These are phyloP conservation scores for Parauchenoglanis punctatus DNA, from an alignment of 2,797 vertebrate genomes.

Conservation along the genomic window DNA sequence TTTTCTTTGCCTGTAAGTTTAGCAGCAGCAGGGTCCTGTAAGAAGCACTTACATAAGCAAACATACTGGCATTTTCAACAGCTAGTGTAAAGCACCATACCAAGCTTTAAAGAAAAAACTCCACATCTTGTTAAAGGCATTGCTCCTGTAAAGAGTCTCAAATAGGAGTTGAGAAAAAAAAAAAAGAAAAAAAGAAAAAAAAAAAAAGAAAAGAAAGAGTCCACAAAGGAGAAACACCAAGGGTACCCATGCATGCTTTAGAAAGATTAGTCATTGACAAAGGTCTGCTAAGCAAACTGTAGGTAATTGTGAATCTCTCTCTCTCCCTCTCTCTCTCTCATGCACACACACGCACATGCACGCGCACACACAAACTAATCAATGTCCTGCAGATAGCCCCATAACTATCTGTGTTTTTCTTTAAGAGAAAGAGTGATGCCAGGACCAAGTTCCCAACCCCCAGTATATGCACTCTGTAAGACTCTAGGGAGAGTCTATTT, in stretches of 20 bases:
- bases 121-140: not conserved
- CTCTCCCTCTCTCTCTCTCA: not conserved
- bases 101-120: not conserved
- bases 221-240: slow-evolving; percentile 3
- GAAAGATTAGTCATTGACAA: slow-evolving; percentile 35
- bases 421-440: too few relatives aligned
- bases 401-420: not conserved
- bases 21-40: slow-evolving; percentile 15
- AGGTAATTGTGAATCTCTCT: slow-evolving; percentile 30
- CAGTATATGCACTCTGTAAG: not conserved
- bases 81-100: slow-evolving; percentile 8
- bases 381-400: not conserved
- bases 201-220: not conserved
- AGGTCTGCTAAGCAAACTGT: slow-evolving; percentile 38
- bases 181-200: not conserved
- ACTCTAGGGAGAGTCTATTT: slow-evolving; percentile 28
- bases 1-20: slow-evolving; percentile 20
- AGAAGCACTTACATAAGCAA: slow-evolving; percentile 65
- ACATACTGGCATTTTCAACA: slow-evolving; percentile 51
- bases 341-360: not conserved
- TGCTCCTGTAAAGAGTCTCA: not conserved
- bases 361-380: not conserved
- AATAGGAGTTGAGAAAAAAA: not conserved
- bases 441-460: not conserved
- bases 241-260: slow-evolving; percentile 23